These are phyloP conservation scores for Nipponacmea schrenckii DNA, from an alignment of 2,888 invertebrate species.

Conservation along the genomic window DNA sequence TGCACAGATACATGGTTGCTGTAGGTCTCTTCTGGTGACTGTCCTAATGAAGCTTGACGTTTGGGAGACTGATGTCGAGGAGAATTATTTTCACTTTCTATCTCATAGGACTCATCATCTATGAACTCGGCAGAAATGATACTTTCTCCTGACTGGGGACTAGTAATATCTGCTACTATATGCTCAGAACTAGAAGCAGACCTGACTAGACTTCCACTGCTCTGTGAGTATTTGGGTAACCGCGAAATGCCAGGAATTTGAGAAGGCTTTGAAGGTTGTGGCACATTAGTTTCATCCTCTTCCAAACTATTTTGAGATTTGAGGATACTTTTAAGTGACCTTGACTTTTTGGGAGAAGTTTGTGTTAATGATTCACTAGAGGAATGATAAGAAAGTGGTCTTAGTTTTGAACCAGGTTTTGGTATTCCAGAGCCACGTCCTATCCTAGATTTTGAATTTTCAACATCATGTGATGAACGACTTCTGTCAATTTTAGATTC, in stretches of 20 bases:
- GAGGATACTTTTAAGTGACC: background rate
- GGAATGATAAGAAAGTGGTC: background rate
- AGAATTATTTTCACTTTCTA: conserved; percentile 25
- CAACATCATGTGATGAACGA: background rate
- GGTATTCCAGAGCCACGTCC: conserved; percentile 25
- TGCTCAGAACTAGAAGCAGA: background rate
- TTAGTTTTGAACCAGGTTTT: conserved; percentile 10
- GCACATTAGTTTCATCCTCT: background rate
- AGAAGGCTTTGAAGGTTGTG: background rate
- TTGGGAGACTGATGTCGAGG: conserved; percentile 9
- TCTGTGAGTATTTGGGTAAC: background rate
- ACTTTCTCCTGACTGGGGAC: background rate
- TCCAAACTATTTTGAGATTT: background rate
- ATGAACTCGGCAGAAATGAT: background rate
- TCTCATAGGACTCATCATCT: conserved; percentile 38
- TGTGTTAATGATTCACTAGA: background rate
- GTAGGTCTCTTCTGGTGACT: conserved; percentile 25
- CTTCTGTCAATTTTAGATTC: conserved; percentile 6
- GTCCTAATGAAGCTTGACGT: conserved; percentile 26
- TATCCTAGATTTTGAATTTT: conserved; percentile 19
- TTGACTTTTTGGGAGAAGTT: background rate
- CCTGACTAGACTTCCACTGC: background rate
- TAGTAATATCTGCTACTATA: background rate
- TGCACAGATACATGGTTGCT: conserved; percentile 38
- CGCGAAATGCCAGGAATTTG: background rate